phyloP scores from a whole-genome alignment of 2,888 invertebrate genomes.

The Fragum fragum region DNA sequence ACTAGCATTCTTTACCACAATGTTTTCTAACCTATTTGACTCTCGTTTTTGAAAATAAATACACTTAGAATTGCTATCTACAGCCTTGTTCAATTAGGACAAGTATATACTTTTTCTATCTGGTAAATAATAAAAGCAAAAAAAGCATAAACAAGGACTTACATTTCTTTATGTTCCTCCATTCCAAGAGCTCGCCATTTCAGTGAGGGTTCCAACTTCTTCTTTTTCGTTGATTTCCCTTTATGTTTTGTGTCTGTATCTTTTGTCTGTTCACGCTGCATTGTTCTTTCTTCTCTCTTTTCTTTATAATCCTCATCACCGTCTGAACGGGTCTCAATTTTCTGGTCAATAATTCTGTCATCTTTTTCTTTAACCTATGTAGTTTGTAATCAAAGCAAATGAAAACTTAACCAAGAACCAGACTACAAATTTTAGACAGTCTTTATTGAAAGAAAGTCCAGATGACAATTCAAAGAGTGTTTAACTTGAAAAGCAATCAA shows the following conservation, averaged over 20 bases:
- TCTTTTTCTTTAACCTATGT: constrained; percentile 67
- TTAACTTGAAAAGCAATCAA: no score
- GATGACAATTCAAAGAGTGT: no score
- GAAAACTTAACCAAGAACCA: no score
- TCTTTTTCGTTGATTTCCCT: constrained; percentile 76
- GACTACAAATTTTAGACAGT: no score
- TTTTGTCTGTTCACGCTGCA: constrained; percentile 67
- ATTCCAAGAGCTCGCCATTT: constrained; percentile 84
- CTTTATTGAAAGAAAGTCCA: no score
- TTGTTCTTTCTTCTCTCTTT: constrained; percentile 61
- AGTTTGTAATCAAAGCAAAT: not conserved
- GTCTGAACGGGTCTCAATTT: constrained; percentile 59
- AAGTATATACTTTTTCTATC: no score
- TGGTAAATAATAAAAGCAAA: no score
- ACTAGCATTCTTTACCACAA: no score
- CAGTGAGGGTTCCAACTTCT: constrained; percentile 84
- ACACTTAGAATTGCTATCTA: not conserved
- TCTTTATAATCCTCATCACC: constrained; percentile 72
- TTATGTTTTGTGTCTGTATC: constrained; percentile 76
- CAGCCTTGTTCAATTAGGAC: not conserved
- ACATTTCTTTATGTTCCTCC: constrained; percentile 80
- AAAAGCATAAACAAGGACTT: no score
- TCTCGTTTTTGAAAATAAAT: no score
- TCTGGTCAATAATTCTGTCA: constrained; percentile 65
- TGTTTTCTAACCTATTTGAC: no score